Evolutionary conservation across 2,797 vertebrate species (phyloP).

Genomic region (Hypotaenidia philippensis): DNA sequence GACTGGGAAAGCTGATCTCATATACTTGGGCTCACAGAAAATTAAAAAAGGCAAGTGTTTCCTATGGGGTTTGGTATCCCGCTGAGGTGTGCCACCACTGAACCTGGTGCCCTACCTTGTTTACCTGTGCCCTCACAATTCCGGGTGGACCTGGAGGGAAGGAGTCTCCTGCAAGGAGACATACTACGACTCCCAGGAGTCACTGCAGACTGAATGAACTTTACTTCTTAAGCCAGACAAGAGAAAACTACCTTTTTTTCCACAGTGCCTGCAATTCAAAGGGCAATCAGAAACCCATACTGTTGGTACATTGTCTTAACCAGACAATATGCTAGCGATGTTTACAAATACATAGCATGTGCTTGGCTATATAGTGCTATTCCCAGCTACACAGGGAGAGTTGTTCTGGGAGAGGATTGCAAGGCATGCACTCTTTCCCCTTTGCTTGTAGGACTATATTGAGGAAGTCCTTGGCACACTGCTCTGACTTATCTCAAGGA

Average conservation of each 20-base stretch:
- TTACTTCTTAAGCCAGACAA: background rate
- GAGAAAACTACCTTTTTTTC: background rate
- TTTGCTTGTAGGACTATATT: background rate
- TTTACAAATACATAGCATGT: background rate
- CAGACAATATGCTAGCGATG: background rate
- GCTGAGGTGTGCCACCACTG: background rate
- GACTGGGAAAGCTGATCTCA: background rate
- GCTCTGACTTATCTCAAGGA: background rate
- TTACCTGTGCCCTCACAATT: background rate
- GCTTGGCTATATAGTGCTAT: background rate
- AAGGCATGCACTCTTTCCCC: background rate
- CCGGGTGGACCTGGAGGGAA: background rate
- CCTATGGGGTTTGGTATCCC: conserved; percentile 26
- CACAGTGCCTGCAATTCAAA: conserved; percentile 6
- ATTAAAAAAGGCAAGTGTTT: conserved; percentile 33
- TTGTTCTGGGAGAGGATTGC: background rate
- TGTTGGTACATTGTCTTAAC: background rate
- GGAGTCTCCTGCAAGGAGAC: background rate
- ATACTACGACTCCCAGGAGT: conserved; percentile 1
- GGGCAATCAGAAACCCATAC: background rate
- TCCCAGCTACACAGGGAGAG: background rate
- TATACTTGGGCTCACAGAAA: conserved; percentile 18
- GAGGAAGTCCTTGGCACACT: background rate
- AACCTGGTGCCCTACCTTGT: conserved; percentile 35
- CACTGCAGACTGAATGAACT: conserved; percentile 14